These are phyloP conservation scores for Stenchaetothrips biformis DNA, from an alignment of 2,888 invertebrate species.

Conservation along the genomic window DNA sequence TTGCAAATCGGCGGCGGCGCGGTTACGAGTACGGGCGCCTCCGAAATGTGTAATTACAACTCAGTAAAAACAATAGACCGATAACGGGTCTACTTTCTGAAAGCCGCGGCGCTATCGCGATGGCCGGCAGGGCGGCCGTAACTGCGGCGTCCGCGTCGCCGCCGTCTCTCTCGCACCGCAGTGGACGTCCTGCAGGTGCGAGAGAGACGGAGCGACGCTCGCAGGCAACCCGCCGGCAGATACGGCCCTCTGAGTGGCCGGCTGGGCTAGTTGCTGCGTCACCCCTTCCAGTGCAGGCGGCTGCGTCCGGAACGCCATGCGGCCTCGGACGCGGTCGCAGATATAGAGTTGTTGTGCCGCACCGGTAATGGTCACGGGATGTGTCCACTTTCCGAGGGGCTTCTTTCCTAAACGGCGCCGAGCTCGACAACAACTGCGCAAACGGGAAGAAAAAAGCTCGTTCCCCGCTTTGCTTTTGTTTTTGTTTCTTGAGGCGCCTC, in stretches of 20 bases:
- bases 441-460: not conserved
- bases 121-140: not conserved
- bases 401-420: not conserved
- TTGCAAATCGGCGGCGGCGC: not conserved
- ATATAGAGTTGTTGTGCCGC: conserved; percentile 6
- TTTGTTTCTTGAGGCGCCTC: no score
- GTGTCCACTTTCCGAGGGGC: not conserved
- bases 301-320: no score
- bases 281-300: no score
- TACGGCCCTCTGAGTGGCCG: no score
- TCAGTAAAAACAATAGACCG: not conserved
- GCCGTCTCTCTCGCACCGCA: no score
- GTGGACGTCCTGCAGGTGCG: no score
- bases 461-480: no score
- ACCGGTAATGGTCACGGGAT: conserved; percentile 1
- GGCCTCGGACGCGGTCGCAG: not conserved
- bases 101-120: not conserved
- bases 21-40: no score
- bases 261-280: no score
- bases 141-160: no score
- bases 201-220: no score
- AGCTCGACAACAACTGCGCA: not conserved
- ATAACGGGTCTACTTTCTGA: conserved; percentile 13
- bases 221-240: no score
- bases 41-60: not conserved